A percentile compares a stretch with the other conserved stretches of the same genome.
Evolutionary conservation across 1,140 invertebrate genomes (phyloP).

Genomic region (Papilio glaucus): DNA sequence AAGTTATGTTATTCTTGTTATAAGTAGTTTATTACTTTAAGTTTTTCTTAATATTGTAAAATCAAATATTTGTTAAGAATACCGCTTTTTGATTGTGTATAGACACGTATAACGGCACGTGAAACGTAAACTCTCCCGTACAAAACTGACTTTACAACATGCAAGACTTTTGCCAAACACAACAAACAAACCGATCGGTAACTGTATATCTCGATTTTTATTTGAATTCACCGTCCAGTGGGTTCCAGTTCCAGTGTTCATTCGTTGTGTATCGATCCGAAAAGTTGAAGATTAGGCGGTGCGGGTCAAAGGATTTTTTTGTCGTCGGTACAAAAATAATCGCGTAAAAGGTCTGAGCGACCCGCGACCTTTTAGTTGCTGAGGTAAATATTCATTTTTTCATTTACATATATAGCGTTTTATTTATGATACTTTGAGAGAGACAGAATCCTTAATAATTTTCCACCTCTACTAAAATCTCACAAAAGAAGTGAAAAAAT

Average conservation of each 20-base stretch:
- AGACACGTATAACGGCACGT: background rate
- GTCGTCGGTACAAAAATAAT: constrained; percentile 34
- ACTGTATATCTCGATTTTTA: constrained; percentile 68
- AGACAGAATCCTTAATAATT: background rate
- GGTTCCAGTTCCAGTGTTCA: constrained; percentile 48
- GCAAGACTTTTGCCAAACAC: constrained; percentile 59
- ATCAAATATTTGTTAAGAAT: background rate
- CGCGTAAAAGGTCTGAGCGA: constrained; percentile 24
- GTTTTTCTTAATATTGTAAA: background rate
- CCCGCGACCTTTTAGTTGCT: background rate
- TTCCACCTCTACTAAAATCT: background rate
- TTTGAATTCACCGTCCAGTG: constrained; percentile 58
- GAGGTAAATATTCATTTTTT: constrained; percentile 15
- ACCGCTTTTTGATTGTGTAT: background rate
- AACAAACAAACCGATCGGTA: constrained; percentile 66
- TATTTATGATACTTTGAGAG: background rate
- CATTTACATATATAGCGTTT: constrained; percentile 13
- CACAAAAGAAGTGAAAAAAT: background rate
- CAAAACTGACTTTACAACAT: constrained; percentile 49
- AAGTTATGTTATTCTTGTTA: too few species aligned
- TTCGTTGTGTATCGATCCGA: constrained; percentile 62
- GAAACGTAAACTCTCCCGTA: constrained; percentile 7
- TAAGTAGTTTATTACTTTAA: too few species aligned
- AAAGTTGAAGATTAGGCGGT: constrained; percentile 46
- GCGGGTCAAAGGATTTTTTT: constrained; percentile 56